Base-by-base conservation (phyloP, 2,888 invertebrate species). In the Blera fallax region DNA sequence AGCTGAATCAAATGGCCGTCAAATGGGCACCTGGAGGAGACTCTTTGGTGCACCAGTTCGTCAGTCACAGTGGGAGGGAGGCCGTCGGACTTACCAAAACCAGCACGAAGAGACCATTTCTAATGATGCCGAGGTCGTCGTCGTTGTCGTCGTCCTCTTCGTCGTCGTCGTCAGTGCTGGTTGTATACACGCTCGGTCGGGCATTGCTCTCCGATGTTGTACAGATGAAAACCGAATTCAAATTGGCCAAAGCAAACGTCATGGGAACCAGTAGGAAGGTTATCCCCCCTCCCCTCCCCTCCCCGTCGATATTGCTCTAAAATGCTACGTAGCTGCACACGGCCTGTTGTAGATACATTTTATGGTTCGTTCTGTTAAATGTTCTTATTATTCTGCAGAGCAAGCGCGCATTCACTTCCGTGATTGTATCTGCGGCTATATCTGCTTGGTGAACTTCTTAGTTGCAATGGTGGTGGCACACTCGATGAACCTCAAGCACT, bases 71-170 rank as follows among this genome's bases (percentile, higher is more conserved):
- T 85, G 70, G 80, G 76, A 85, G 70, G 72, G 56, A 64, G 58
- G 40, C 43, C 56, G 45, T 52, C 21, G 40, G 62, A 32, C 48
- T 34, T 29, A 50, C 58, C 58, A 65, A 80, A 70, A 65, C 45
- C 65, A 72, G 69, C 72, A 81, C 77, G 67, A 77, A 77, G 52
- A 37, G 67, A 85, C 76, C 62, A 81, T 81, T 85, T 81, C 85
- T 85, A 85, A 85, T 85, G 85, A 85, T 81, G 77, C 76, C 72
- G 81, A 85, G 85, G 81, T 85, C 85, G 76, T 72, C 65, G 58
- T 69, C 52, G 18, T 64, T 45, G 45, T 70, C 62, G 11, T 74
- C 43, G 29, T 76, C 54, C 11, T 45, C 62, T n/a, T n/a, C n/a
- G 18, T 65, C 65, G 34, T 77, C 27, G 16, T 81, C 58, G n/a